Evolutionary conservation across 1,140 invertebrate species (phyloP).

Genomic region (Arion vulgaris): DNA sequence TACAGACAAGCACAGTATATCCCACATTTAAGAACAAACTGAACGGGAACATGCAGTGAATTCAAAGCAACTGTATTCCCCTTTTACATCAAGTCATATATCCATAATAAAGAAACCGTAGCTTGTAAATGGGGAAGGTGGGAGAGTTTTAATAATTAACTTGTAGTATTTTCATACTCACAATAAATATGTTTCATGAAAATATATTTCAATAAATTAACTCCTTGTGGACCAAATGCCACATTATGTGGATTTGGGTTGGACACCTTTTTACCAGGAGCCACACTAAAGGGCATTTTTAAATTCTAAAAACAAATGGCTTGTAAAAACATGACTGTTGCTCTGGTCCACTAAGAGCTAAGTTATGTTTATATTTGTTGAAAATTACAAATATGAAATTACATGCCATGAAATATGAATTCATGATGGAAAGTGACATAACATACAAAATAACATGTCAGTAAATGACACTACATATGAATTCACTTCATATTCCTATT

Average conservation of each 20-base stretch:
- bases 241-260: too few relatives aligned
- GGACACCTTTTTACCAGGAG: too few relatives aligned
- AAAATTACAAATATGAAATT: too few relatives aligned
- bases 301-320: too few relatives aligned
- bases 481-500: constrained; percentile 14
- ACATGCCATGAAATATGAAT: too few relatives aligned
- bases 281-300: too few relatives aligned
- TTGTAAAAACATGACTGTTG: too few relatives aligned
- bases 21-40: neutral
- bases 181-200: neutral
- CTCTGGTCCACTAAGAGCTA: too few relatives aligned
- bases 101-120: neutral
- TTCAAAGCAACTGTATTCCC: neutral
- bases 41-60: constrained; percentile 1
- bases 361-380: too few relatives aligned
- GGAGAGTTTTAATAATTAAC: too few relatives aligned
- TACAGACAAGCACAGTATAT: neutral
- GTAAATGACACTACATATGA: neutral
- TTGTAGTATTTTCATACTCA: neutral
- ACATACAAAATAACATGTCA: neutral
- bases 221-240: too few relatives aligned
- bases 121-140: neutral
- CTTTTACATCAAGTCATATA: neutral
- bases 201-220: neutral
- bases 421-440: too few relatives aligned